A percentile compares a stretch with the other conserved stretches of the same genome.
Evolutionary conservation across 2,113 vertebrate species (phyloP).

Genomic region (Phylloscopus whistleri): DNA sequence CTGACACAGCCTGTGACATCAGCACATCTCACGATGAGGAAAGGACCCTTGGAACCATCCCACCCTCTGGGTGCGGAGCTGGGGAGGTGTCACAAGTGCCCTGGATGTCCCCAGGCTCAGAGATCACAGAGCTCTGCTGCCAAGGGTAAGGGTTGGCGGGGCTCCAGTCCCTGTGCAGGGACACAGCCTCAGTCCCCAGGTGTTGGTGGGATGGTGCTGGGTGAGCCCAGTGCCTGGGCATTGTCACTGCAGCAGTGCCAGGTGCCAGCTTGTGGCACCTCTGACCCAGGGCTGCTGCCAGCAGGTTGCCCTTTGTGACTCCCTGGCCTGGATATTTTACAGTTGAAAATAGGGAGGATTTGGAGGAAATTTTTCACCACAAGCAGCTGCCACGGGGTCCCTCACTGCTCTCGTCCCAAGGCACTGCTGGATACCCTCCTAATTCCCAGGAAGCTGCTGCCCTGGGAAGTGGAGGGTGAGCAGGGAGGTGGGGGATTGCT

Average conservation of each 20-base stretch:
- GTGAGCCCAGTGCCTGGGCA: too few relatives aligned
- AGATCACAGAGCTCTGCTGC: background rate
- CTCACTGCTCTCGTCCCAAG: background rate
- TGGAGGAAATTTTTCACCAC: background rate
- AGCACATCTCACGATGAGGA: background rate
- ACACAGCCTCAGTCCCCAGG: too few relatives aligned
- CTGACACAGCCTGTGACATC: background rate
- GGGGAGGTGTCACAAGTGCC: background rate
- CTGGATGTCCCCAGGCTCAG: background rate
- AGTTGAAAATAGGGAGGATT: background rate
- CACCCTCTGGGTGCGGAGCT: too few relatives aligned
- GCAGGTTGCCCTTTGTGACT: background rate
- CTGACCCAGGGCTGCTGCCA: background rate
- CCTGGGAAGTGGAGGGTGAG: background rate
- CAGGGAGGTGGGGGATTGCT: background rate
- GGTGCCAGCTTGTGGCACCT: background rate
- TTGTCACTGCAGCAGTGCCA: background rate
- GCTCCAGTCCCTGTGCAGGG: background rate
- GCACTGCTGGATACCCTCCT: background rate
- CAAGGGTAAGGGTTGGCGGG: too few relatives aligned
- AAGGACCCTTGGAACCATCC: background rate
- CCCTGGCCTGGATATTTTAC: fast-evolving
- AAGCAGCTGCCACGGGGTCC: fast-evolving
- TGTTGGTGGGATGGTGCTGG: background rate
- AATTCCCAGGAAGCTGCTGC: background rate